These are phyloP conservation scores for Nycticryphes semicollaris DNA, from an alignment of 2,113 vertebrate genomes.

Conservation along the genomic window DNA sequence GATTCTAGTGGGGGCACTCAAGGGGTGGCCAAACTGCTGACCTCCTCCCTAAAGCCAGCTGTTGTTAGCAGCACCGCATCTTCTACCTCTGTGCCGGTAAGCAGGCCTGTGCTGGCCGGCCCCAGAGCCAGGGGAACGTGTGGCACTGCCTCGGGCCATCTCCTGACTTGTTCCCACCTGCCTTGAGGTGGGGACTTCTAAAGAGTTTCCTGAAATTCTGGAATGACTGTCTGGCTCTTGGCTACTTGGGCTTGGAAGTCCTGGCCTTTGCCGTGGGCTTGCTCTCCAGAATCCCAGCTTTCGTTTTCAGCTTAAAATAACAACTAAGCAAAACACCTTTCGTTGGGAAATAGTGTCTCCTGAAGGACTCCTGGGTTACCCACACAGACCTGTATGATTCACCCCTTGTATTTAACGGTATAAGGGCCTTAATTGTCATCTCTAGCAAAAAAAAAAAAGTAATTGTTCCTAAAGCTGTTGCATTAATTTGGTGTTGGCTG, in stretches of 20 bases:
- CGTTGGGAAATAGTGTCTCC: background rate
- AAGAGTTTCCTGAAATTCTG: background rate
- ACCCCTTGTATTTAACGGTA: background rate
- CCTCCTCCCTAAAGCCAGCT: slow-evolving; percentile 80
- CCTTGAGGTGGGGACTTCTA: background rate
- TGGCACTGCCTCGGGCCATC: background rate
- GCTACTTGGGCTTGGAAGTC: background rate
- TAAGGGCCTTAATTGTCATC: background rate
- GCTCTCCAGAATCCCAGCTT: background rate
- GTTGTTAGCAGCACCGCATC: slow-evolving; percentile 72
- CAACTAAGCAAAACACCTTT: background rate
- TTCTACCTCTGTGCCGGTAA: slow-evolving; percentile 81
- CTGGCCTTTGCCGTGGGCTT: background rate
- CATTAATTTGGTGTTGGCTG: background rate
- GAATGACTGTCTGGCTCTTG: background rate
- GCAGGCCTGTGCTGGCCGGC: slow-evolving; percentile 5
- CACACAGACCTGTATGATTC: background rate
- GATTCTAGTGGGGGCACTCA: slow-evolving; percentile 80
- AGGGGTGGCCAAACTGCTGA: slow-evolving; percentile 85
- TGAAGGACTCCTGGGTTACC: background rate
- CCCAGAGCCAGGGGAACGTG: accelerated
- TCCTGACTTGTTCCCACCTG: background rate
- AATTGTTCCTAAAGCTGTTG: background rate
- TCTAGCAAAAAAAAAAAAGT: background rate
- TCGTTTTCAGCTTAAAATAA: background rate